Base-by-base conservation (phyloP, 2,113 vertebrate species). In the Spermophilus dauricus region DNA sequence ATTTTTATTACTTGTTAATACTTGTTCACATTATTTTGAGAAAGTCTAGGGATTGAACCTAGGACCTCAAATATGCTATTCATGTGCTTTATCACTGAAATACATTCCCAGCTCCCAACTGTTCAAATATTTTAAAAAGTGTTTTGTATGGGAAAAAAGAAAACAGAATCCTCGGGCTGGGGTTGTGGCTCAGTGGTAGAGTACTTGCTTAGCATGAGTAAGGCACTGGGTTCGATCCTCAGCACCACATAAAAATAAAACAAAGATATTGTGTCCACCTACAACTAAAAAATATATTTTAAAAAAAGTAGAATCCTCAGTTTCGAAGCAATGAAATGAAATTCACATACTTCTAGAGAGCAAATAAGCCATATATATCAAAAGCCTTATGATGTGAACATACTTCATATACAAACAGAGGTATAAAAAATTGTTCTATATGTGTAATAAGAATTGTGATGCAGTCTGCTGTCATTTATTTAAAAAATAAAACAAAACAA, bases 1-100 rank as follows among this genome's bases (percentile, higher is more conserved):
- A 56, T n/a, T 91, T 88, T 94, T 32, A 69, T 91, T 58, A 90
- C 32, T 73, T 89, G 11, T 53, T 56, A 80, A 86, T 81, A 58
- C 4, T 85, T 92, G 51, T 77, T 58, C 9, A 42, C 12, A 24
- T 65, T 69, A n/a, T 84, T 42, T 5, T 14, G 26, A 42, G 39
- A 32, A 0, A 2, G 30, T 11, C 82, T 65, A 1, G n/a, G 58
- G 73, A 76, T 34, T 20, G 18, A 89, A 76, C 37, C 10, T 20
- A 61, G 56, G 11, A 4, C 56, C 13, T 14, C 18, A 39, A 3
- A 9, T 17, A 56, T 76, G 4, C 72, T 56, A 39, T 69, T 34
- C 4, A 70, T 22, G 14, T 8, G n/a, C 53, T 73, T 5, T 92
- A 18, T 30, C 42, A 69, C 63, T 26, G 45, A 70, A 34, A 34